A percentile compares a stretch with the other conserved stretches of the same genome.
Evolutionary conservation across 2,113 vertebrate genomes (phyloP).

Genomic region (Macrotus californicus): DNA sequence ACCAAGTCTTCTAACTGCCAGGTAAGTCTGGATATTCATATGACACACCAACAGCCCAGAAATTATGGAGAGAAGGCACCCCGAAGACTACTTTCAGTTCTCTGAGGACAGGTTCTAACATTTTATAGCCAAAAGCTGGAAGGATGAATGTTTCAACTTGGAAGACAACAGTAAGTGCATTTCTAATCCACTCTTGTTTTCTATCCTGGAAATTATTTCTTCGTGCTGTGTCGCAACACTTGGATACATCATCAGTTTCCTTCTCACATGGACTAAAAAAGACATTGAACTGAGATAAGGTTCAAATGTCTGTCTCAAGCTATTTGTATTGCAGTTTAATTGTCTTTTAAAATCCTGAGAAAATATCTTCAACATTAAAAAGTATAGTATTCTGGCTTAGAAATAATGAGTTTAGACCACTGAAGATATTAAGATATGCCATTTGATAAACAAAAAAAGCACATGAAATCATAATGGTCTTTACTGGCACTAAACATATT

Average conservation of each 20-base stretch:
- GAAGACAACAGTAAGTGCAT: constrained; percentile 9
- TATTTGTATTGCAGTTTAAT: not conserved
- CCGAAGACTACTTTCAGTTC: constrained; percentile 8
- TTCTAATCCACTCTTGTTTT: constrained; percentile 28
- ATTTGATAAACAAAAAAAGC: constrained; percentile 13
- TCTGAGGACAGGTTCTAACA: constrained; percentile 10
- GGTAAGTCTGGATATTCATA: constrained; percentile 24
- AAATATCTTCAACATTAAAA: constrained; percentile 6
- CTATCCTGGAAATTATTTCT: constrained; percentile 31
- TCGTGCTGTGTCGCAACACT: constrained; percentile 36
- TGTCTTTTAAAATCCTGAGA: constrained; percentile 17
- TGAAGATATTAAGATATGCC: not conserved
- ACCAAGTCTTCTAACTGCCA: constrained; percentile 26
- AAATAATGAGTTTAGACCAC: not conserved
- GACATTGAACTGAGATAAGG: constrained; percentile 11
- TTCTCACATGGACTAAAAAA: constrained; percentile 10
- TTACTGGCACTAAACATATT: not conserved
- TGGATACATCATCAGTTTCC: constrained; percentile 22
- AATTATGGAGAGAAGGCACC: constrained; percentile 41
- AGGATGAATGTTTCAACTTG: not conserved
- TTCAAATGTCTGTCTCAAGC: not conserved
- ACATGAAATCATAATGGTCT: constrained; percentile 5
- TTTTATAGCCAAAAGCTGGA: constrained; percentile 34
- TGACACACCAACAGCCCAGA: constrained; percentile 52
- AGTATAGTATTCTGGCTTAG: not conserved